phyloP scores from a whole-genome alignment of 2,113 vertebrate species.

The Colistium nudipinnis region DNA sequence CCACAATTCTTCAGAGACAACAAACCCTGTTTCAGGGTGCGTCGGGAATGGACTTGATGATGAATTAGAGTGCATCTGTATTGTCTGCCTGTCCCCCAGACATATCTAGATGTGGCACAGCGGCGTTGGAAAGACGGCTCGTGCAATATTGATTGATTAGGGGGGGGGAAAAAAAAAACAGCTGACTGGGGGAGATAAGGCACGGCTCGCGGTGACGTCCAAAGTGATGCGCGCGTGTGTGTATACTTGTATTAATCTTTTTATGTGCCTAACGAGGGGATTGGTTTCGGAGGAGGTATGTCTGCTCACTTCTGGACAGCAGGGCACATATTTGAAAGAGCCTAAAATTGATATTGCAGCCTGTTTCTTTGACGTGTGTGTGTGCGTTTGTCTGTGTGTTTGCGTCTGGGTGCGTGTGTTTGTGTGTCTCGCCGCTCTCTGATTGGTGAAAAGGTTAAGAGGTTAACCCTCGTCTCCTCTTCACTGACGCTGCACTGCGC shows the following conservation, averaged over 20 bases:
- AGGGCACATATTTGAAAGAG: conserved; percentile 16
- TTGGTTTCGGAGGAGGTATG: conserved; percentile 7
- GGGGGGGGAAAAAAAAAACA: conserved; percentile 44
- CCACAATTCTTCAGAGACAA: conserved; percentile 20
- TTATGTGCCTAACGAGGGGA: conserved; percentile 11
- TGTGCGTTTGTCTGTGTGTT: not conserved
- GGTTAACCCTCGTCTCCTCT: conserved; percentile 5
- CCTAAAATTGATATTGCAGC: not conserved
- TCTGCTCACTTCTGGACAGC: conserved; percentile 15
- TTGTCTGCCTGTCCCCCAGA: conserved; percentile 19
- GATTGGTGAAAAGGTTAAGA: conserved; percentile 34
- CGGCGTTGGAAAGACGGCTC: conserved; percentile 42
- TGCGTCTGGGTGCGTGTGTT: too few relatives aligned
- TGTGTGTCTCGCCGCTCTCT: conserved; percentile 7
- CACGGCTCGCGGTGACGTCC: conserved; percentile 22
- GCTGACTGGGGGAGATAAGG: conserved; percentile 55
- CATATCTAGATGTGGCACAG: conserved; percentile 25
- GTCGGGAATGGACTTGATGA: conserved; percentile 42
- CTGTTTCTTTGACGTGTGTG: conserved; percentile 1
- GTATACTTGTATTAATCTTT: conserved; percentile 5
- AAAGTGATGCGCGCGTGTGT: conserved; percentile 3
- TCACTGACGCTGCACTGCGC: conserved; percentile 1
- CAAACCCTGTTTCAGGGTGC: conserved; percentile 18
- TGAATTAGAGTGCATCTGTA: conserved; percentile 35
- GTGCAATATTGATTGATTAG: conserved; percentile 57